Conservation (phyloP, 2,797 vertebrate species). For the Yasuhikotakia modesta region DNA sequence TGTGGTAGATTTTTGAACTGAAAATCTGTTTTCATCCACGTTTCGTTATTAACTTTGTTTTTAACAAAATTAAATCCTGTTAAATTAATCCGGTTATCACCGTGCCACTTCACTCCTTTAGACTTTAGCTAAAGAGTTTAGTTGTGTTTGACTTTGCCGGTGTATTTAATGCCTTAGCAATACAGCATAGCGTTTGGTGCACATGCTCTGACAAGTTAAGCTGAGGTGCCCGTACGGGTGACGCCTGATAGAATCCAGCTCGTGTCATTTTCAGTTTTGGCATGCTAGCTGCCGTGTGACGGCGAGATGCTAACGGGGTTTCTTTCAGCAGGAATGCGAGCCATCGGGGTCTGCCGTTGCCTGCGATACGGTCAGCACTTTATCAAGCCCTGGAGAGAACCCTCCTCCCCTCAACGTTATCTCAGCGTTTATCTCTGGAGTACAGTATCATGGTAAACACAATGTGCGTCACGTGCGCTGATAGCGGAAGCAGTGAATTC, state of each 20-base stretch:
- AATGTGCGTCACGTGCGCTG: slow-evolving; percentile 27
- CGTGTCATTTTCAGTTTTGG: neutral
- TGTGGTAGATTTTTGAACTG: too few relatives aligned
- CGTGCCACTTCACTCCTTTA: neutral
- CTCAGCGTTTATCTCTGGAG: slow-evolving; percentile 41
- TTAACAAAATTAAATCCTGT: neutral
- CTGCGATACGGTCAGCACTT: slow-evolving; percentile 51
- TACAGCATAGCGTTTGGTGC: neutral
- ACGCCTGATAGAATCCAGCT: slow-evolving; percentile 7
- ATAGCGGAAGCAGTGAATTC: neutral
- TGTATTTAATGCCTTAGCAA: slow-evolving; percentile 1
- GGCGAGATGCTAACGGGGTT: slow-evolving; percentile 1
- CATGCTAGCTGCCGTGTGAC: neutral
- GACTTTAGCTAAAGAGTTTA: neutral
- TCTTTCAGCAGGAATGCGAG: slow-evolving; percentile 42
- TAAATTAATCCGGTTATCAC: neutral
- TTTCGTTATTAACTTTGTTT: neutral
- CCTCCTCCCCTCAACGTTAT: slow-evolving; percentile 14
- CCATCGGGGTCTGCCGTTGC: slow-evolving; percentile 41
- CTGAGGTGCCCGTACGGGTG: neutral
- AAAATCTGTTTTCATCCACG: neutral
- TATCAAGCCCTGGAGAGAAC: slow-evolving; percentile 52
- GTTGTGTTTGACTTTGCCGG: neutral
- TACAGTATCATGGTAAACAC: slow-evolving; percentile 26
- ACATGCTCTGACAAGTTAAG: neutral